Base-by-base conservation (phyloP, 1,140 invertebrate genomes). In the Cherax destructor region DNA sequence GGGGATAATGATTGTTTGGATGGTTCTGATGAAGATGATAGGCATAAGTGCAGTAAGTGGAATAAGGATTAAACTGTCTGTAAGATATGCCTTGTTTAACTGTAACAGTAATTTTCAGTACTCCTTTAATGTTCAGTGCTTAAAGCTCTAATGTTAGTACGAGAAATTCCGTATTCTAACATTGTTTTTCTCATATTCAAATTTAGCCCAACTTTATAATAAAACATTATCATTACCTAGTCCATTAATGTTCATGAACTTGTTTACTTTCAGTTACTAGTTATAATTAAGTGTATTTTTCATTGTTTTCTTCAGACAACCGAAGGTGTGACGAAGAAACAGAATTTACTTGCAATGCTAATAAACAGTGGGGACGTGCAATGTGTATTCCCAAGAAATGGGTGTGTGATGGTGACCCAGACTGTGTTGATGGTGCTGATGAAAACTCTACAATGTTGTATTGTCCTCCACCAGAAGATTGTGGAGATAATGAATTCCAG, bases 381-480 rank as follows among this genome's bases (percentile, higher is more conserved):
- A 97, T 98, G 91, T 99, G 99, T 94, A 99, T 99, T 83, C 97
- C 98, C 0, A 96, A 96, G 91, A 97, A 98, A 94, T 99, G 98
- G 98, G 95, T 99, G 0, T 99, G 98, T 94, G 98, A 99, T 94
- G 98, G 98, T 0, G 98, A 99, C 94, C 98, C 98, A 0, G 98
- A 99, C 94, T 99, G 98, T 94, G 97, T 99, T 0, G 98, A 99
- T 94, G 98, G 98, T 0, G 98, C 98, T n/a, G 99, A 99, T 94
- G 99, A 99, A 94, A 98, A 98, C 93, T 95, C 96, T 0, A 98
- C 97, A 0, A 93, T 97, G 13, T 96, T 97, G 90, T 96, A 97
- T 93, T 99, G 98, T 94, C 96, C 98, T 96, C 96, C 7, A 72
- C 97, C 97, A 3, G 96, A 97, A 74, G 97, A 97, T 0, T 99